phyloP scores from a whole-genome alignment of 2,888 invertebrate species.

The Scaptomyza polygonia region DNA sequence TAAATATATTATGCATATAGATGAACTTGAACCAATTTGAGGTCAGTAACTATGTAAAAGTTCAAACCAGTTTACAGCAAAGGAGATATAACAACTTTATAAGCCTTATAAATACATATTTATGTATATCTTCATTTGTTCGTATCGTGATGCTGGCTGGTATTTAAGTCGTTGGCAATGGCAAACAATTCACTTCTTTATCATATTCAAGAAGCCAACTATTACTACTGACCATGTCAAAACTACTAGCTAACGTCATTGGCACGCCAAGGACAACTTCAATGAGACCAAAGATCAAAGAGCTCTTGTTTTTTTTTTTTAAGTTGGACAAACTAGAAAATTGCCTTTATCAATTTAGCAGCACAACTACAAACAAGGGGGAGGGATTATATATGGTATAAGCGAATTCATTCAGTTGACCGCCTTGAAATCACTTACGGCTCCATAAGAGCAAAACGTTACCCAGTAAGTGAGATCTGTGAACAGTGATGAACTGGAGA shows the following conservation, averaged over 20 bases:
- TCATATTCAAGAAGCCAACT: conserved; percentile 48
- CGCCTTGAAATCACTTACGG: conserved; percentile 40
- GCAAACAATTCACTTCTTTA: conserved; percentile 66
- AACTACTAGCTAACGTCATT: conserved; percentile 36
- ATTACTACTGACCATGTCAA: conserved; percentile 19
- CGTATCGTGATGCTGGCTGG: background rate
- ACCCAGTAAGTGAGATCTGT: background rate
- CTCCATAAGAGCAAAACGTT: conserved; percentile 23
- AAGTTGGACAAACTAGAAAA: conserved; percentile 53
- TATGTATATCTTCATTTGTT: conserved; percentile 6
- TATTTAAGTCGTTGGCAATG: conserved; percentile 37
- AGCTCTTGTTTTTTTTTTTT: conserved; percentile 14
- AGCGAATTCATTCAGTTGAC: conserved; percentile 22
- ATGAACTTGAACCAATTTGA: conserved; percentile 75
- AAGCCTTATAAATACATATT: conserved; percentile 13
- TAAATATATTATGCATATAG: conserved; percentile 68
- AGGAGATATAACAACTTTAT: conserved; percentile 44
- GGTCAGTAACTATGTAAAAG: conserved; percentile 65
- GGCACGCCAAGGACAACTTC: conserved; percentile 63
- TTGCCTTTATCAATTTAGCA: conserved; percentile 52
- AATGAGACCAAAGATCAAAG: conserved; percentile 28
- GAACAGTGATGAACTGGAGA: too few relatives aligned
- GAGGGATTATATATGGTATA: background rate
- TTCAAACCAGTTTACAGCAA: conserved; percentile 71
- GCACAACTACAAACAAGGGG: conserved; percentile 38